Evolutionary conservation across 2,888 invertebrate species (phyloP), one percentile per base, ranked within the genome.

Genomic region (Acleris laterana): DNA sequence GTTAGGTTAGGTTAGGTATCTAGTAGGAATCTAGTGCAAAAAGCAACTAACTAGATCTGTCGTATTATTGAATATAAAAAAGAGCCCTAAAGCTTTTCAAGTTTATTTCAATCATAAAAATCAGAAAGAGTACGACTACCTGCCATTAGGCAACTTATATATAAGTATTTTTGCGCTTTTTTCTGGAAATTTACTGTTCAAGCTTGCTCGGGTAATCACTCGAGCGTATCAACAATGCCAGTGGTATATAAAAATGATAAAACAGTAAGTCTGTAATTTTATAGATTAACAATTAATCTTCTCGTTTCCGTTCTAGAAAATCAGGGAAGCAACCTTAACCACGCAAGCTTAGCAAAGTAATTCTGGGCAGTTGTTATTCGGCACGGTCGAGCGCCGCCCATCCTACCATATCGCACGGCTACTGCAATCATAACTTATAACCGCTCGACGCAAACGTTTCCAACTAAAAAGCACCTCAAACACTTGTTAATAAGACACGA

Each of bases 381-480:
- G 71, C 76, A 85, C 85, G 91, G 83, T 87, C 79, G 81, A 87
- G 84, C 75, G 84, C 80, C 69, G 75, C 76, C 77, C 90, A 90
- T 71, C 89, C 79, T 89, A 90, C 84, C 92, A 91, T 91, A 91
- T 86, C 91, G 89, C 87, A 89, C 59, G 68, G 70, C 71, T 71
- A 70, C 69, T 71, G 75, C 78, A 72, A 68, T 85, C 83, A 83
- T 84, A 81, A 58, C 73, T 85, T 83, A 83, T 84, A 81, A 58
- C 73, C 70, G 79, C 74, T 77, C 77, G 72, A 77, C 74, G 78
- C 76, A 76, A 74, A 72, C 70, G 42, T 48, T 19, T 51, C 58
- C 68, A 62, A 59, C 53, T 70, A 32, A 80, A 76, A 74, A 69
- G 71, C 69, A 72, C 75, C 75, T 70, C 71, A 79, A 80, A 17